Evolutionary conservation across 2,888 invertebrate genomes (phyloP).

Genomic region (Neocrepidodera transversa): DNA sequence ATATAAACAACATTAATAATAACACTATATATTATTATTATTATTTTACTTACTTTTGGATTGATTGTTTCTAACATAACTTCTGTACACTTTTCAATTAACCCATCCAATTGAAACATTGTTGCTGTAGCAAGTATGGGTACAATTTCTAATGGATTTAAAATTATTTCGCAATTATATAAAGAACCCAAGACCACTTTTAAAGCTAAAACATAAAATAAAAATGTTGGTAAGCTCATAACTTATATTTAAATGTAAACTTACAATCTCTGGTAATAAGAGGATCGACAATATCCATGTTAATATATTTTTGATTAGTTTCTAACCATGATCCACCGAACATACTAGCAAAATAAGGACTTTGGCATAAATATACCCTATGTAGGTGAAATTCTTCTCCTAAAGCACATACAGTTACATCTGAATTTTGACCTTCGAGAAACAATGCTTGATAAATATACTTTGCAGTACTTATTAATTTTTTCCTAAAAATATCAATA

Average conservation of each 20-base stretch:
- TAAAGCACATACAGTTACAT: constrained; percentile 74
- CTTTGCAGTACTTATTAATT: constrained; percentile 74
- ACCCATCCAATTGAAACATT: constrained; percentile 75
- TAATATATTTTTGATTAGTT: constrained; percentile 69
- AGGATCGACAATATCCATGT: constrained; percentile 75
- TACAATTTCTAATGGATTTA: constrained; percentile 72
- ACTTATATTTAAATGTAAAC: constrained; percentile 36
- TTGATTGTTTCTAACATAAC: constrained; percentile 80
- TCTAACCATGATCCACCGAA: constrained; percentile 82
- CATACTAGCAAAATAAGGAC: constrained; percentile 82
- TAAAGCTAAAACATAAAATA: constrained; percentile 64
- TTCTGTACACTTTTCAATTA: constrained; percentile 74
- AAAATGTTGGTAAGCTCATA: background rate
- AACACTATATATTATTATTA: background rate
- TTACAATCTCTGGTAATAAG: constrained; percentile 73
- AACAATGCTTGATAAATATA: constrained; percentile 82
- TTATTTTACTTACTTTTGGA: constrained; percentile 60
- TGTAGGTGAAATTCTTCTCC: constrained; percentile 78
- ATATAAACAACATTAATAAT: constrained; percentile 10
- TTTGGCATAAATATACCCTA: constrained; percentile 81
- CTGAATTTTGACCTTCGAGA: constrained; percentile 77
- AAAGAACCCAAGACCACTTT: constrained; percentile 76
- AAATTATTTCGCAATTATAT: constrained; percentile 75
- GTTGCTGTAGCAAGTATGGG: constrained; percentile 76
- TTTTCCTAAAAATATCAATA: constrained; percentile 64